phyloP scores from a whole-genome alignment of 2,797 vertebrate genomes.

The Poecilia wingei region DNA sequence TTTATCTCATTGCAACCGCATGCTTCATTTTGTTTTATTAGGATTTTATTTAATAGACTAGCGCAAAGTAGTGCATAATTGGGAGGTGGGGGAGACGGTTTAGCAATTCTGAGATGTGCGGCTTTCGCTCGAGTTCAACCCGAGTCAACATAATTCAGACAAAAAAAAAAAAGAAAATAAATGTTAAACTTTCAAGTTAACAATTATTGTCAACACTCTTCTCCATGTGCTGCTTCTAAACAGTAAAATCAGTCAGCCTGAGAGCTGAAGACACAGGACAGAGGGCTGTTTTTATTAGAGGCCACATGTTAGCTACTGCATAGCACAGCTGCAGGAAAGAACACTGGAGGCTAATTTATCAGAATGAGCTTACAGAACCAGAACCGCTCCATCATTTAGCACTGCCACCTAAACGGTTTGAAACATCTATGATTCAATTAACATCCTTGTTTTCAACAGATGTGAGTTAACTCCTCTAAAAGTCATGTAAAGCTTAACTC shows the following conservation, averaged over 20 bases:
- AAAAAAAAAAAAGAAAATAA: slow-evolving; percentile 6
- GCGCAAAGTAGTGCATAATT: background rate
- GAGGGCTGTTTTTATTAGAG: background rate
- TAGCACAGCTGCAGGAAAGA: background rate
- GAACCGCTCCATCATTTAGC: too few species aligned
- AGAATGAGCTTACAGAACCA: background rate
- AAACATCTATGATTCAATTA: background rate
- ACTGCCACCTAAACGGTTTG: background rate
- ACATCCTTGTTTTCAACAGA: background rate
- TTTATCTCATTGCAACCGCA: background rate
- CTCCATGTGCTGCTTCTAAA: background rate
- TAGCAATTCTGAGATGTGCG: background rate
- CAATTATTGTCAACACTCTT: background rate
- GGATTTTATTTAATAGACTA: background rate
- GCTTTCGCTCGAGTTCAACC: background rate
- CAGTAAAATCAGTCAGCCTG: background rate
- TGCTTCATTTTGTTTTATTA: background rate
- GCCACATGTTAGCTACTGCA: background rate
- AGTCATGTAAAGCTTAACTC: too few species aligned
- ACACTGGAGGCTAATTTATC: background rate
- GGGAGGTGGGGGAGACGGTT: background rate
- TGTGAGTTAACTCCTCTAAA: background rate
- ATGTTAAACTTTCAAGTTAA: slow-evolving; percentile 19
- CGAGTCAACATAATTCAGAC: slow-evolving; percentile 11
- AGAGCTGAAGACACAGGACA: slow-evolving; percentile 8